Evolutionary conservation across 2,113 vertebrate genomes (phyloP), one percentile per base, ranked within the genome.

Genomic region (Cyphotilapia sp.): DNA sequence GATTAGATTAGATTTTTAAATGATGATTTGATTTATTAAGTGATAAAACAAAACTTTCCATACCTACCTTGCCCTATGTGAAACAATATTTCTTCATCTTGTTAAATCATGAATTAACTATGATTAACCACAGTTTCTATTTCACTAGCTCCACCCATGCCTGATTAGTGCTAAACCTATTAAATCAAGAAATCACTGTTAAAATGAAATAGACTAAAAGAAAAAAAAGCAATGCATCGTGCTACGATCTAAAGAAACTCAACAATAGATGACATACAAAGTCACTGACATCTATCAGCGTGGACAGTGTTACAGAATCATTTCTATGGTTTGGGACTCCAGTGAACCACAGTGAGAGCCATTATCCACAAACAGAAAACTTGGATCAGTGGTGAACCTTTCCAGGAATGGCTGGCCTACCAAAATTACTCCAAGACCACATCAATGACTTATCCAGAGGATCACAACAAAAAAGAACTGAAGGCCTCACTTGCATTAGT

Each of bases 251-350:
- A 9, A 59, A 59, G 27, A 29, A 59, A 59, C 56, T 59, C 56
- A 29, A 29, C 13, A 59, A 59, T 5, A 16, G 27, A 16, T 29
- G 56, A 29, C 56, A 9, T 59, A 16, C 0, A 16, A 0, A 2
- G 56, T 59, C 56, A 0, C 54, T 57, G 24, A 57, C 54, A 57
- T 57, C 54, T 27, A 5, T 57, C 54, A 57, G 22, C 12, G 3
- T 57, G 24, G 0, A 27, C 54, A 27, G 12, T 57, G 24, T 57
- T 59, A 0, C 56, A 59, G 24, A 59, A 29, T 0, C 24, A 59
- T 59, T 59, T 59, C 13, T 59, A 59, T 59, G 24, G 24, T 59
- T 59, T 59, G 56, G 13, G 24, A 29, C 56, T 9, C 24, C 56
- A 59, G 24, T 59, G 24, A 59, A 59, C 56, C 8, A 59, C 54